Conservation (phyloP, 2,888 invertebrate genomes). For the Netelia fuscicornis region DNA sequence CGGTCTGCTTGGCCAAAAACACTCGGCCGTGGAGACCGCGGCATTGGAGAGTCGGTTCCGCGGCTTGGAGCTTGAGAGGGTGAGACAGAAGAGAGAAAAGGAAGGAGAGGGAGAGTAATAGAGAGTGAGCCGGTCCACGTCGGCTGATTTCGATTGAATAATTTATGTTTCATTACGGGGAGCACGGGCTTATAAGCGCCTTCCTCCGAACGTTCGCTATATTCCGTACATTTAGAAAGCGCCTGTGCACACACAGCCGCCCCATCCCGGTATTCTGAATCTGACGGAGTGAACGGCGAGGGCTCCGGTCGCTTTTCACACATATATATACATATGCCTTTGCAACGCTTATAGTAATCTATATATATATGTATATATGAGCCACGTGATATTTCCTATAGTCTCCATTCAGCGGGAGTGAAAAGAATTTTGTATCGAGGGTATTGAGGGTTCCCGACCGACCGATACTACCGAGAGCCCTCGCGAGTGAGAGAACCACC, state of each 20-base stretch:
- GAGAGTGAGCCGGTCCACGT: conserved; percentile 71
- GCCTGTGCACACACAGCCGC: conserved; percentile 78
- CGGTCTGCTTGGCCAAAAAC: conserved; percentile 72
- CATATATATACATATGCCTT: conserved; percentile 70
- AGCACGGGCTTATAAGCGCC: conserved; percentile 83
- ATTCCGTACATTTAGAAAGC: conserved; percentile 83
- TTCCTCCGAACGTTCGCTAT: conserved; percentile 82
- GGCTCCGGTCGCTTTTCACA: conserved; percentile 60
- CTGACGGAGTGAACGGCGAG: conserved; percentile 73
- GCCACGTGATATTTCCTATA: conserved; percentile 82
- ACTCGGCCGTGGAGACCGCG: conserved; percentile 70
- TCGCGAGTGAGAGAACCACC: conserved; percentile 69
- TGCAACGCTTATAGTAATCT: conserved; percentile 62
- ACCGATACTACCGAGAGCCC: conserved; percentile 70
- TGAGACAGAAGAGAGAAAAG: conserved; percentile 43
- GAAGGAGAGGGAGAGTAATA: conserved; percentile 60
- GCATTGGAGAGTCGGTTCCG: conserved; percentile 23
- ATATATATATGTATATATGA: conserved; percentile 12
- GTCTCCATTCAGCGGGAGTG: conserved; percentile 79
- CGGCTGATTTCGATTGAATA: conserved; percentile 85
- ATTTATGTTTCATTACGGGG: conserved; percentile 85
- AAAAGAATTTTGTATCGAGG: conserved; percentile 84
- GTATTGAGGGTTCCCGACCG: conserved; percentile 77
- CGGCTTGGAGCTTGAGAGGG: conserved; percentile 17
- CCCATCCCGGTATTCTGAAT: conserved; percentile 73